A percentile compares a stretch with the other conserved stretches of the same genome.
phyloP scores from a whole-genome alignment of 2,888 invertebrate species.

The Apamea sordens region DNA sequence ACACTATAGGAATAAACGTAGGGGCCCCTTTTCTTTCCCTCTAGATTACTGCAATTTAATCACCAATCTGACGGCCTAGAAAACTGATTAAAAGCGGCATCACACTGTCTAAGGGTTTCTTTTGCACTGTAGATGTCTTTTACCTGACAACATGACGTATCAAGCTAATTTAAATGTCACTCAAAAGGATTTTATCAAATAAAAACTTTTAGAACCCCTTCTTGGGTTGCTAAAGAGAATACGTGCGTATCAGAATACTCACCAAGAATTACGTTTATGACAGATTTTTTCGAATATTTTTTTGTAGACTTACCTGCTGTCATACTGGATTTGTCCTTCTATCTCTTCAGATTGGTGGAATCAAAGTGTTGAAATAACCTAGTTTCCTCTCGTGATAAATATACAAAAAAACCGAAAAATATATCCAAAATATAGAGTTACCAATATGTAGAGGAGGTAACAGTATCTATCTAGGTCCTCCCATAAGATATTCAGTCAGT shows the following conservation, averaged over 20 bases:
- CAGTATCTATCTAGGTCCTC: not conserved
- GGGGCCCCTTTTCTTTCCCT: not conserved
- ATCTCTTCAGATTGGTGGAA: no score
- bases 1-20: not conserved
- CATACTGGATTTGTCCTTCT: not conserved
- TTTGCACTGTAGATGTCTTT: not conserved
- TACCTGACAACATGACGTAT: slow-evolving; percentile 23
- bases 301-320: not conserved
- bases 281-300: not conserved
- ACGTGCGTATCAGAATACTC: slow-evolving; percentile 11
- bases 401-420: not conserved
- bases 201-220: slow-evolving; percentile 50
- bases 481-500: no score
- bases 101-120: not conserved
- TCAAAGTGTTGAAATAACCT: no score
- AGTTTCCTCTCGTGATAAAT: not conserved
- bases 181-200: slow-evolving; percentile 46
- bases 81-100: slow-evolving; percentile 6
- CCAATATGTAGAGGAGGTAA: not conserved
- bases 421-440: not conserved
- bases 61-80: not conserved
- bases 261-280: slow-evolving; percentile 2
- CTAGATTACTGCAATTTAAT: not conserved
- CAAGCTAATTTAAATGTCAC: slow-evolving; percentile 56
- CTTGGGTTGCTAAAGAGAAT: slow-evolving; percentile 24